Evolutionary conservation across 1,140 invertebrate genomes (phyloP).

Genomic region (Charaxes varanes): DNA sequence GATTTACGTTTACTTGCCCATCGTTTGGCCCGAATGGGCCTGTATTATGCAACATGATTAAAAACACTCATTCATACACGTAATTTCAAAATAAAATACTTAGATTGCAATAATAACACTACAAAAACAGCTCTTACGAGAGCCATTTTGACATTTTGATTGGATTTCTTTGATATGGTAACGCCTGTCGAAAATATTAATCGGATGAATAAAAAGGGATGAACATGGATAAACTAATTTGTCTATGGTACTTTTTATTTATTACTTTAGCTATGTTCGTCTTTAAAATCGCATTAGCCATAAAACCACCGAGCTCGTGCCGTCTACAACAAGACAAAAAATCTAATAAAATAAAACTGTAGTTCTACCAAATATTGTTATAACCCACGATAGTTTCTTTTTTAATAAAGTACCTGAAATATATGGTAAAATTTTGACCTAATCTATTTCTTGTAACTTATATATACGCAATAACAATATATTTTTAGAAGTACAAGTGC

Average conservation of each 20-base stretch:
- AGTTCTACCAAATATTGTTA: too few relatives aligned
- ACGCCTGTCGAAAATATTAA: slow-evolving; percentile 16
- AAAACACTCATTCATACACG: slow-evolving; percentile 22
- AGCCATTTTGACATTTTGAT: slow-evolving; percentile 51
- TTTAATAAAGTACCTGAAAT: too few relatives aligned
- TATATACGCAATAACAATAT: too few relatives aligned
- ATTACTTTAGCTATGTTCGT: too few relatives aligned
- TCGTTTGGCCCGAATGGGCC: slow-evolving; percentile 52
- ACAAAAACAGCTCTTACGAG: slow-evolving; percentile 43
- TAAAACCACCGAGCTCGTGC: too few relatives aligned
- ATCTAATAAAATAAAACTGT: too few relatives aligned
- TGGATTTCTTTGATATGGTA: slow-evolving; percentile 16
- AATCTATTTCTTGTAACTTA: too few relatives aligned
- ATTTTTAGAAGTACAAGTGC: too few relatives aligned
- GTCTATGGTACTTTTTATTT: background rate
- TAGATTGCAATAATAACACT: slow-evolving; percentile 30
- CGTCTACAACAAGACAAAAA: too few relatives aligned
- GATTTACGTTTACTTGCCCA: slow-evolving; percentile 40
- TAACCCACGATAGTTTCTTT: too few relatives aligned
- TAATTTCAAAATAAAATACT: slow-evolving; percentile 25
- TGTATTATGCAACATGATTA: slow-evolving; percentile 60
- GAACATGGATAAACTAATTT: background rate
- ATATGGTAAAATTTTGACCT: too few relatives aligned
- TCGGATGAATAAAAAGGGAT: background rate
- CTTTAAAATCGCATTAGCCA: too few relatives aligned